Evolutionary conservation across 2,797 vertebrate species (phyloP).

Genomic region (Gambelia wislizenii): DNA sequence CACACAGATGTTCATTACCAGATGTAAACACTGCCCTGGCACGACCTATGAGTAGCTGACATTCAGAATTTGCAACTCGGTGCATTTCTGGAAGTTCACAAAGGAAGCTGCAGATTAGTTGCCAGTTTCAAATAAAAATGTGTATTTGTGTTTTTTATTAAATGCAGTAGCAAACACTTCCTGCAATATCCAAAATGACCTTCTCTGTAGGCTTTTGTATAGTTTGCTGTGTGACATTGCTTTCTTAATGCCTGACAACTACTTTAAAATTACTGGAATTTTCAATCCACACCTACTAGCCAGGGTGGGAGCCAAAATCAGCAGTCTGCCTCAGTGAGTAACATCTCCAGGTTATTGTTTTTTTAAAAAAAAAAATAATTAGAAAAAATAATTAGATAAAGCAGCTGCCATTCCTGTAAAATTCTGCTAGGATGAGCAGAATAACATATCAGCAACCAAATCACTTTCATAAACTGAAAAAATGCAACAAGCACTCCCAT

Average conservation of each 20-base stretch:
- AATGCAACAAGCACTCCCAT: background rate
- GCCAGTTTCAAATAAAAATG: background rate
- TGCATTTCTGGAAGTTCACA: background rate
- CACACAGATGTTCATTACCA: constrained; percentile 50
- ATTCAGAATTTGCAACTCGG: background rate
- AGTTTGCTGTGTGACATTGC: background rate
- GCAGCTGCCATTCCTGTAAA: no score
- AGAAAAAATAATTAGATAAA: background rate
- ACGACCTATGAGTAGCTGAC: background rate
- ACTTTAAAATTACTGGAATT: background rate
- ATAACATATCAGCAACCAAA: background rate
- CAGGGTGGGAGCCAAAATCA: background rate
- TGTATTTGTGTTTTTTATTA: no score
- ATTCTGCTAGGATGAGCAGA: no score
- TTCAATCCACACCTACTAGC: accelerated
- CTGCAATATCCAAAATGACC: background rate
- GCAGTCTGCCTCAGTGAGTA: background rate
- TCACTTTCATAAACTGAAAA: background rate
- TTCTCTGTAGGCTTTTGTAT: background rate
- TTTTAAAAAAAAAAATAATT: background rate
- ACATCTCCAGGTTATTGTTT: accelerated
- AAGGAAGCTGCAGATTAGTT: accelerated
- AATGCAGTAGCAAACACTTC: no score
- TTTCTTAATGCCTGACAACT: background rate
- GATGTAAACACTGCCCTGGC: constrained; percentile 44